These are phyloP conservation scores for Pedionomus torquatus DNA, from an alignment of 2,113 vertebrate species.

Conservation along the genomic window DNA sequence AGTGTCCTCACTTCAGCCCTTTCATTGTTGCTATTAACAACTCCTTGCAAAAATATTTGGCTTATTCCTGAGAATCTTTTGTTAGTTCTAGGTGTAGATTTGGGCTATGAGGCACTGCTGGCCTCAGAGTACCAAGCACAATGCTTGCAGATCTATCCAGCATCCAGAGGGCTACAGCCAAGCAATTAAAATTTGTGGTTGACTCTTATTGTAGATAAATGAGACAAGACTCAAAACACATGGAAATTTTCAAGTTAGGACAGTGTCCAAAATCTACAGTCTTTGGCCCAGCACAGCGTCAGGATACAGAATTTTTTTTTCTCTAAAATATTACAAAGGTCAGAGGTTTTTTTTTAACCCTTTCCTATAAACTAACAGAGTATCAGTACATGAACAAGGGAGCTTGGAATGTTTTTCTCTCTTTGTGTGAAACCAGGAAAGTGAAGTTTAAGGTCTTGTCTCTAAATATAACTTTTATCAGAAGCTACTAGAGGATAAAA, in stretches of 20 bases:
- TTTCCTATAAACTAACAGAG: constrained; percentile 33
- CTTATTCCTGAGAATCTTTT: not conserved
- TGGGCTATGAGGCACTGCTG: not conserved
- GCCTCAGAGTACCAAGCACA: not conserved
- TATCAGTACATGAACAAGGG: not conserved
- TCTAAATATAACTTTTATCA: not conserved
- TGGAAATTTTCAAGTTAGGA: constrained; percentile 67
- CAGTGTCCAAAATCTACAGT: constrained; percentile 61
- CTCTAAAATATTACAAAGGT: constrained; percentile 4
- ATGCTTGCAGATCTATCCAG: not conserved
- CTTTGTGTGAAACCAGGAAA: not conserved
- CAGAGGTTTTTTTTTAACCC: constrained; percentile 52
- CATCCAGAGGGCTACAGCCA: not conserved
- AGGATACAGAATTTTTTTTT: constrained; percentile 14
- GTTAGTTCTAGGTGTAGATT: not conserved
- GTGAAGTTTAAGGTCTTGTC: not conserved
- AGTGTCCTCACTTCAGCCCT: fast-evolving
- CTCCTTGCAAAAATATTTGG: not conserved
- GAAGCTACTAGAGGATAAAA: not conserved
- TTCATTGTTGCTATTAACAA: not conserved
- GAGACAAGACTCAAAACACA: constrained; percentile 62
- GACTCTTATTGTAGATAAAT: constrained; percentile 60
- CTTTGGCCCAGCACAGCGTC: constrained; percentile 30
- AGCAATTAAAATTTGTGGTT: constrained; percentile 50
- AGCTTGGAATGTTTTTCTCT: not conserved